Percentiles rank a stretch among this genome's conserved stretches.
phyloP scores from a whole-genome alignment of 2,113 vertebrate genomes.

The Lophura nycthemera region DNA sequence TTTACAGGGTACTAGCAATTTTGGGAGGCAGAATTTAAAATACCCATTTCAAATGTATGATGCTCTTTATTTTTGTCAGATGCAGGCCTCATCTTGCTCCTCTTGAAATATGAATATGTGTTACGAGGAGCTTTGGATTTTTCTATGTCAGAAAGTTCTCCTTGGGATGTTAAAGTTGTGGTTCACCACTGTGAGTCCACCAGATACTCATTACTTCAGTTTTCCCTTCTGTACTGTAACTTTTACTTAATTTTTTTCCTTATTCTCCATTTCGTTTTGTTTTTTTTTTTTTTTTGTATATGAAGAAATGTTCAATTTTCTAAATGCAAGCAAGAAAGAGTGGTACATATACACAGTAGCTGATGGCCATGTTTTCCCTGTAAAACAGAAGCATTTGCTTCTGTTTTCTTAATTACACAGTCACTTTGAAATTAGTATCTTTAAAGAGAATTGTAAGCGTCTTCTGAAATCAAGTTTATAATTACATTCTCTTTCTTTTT shows the following conservation, averaged over 20 bases:
- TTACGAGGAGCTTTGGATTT: constrained; percentile 1
- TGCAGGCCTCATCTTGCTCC: constrained; percentile 2
- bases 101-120: not conserved
- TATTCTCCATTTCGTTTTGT: not conserved
- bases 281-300: not conserved
- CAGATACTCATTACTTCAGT: not conserved
- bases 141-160: constrained; percentile 11
- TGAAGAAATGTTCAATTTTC: not conserved
- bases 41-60: not conserved
- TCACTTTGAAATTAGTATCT: not conserved
- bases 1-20: not conserved
- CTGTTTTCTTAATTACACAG: not conserved
- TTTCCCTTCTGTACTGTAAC: not conserved
- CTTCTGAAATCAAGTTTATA: not conserved
- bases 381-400: not conserved
- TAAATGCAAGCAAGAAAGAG: not conserved
- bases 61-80: not conserved
- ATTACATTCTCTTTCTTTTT: not conserved
- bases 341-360: not conserved
- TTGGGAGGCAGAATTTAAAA: not conserved
- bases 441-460: not conserved
- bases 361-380: not conserved
- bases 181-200: not conserved
- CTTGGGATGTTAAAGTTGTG: constrained; percentile 11
- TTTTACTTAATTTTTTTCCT: not conserved